Conservation (phyloP, 2,797 vertebrate genomes). For the Acanthurus tractus region DNA sequence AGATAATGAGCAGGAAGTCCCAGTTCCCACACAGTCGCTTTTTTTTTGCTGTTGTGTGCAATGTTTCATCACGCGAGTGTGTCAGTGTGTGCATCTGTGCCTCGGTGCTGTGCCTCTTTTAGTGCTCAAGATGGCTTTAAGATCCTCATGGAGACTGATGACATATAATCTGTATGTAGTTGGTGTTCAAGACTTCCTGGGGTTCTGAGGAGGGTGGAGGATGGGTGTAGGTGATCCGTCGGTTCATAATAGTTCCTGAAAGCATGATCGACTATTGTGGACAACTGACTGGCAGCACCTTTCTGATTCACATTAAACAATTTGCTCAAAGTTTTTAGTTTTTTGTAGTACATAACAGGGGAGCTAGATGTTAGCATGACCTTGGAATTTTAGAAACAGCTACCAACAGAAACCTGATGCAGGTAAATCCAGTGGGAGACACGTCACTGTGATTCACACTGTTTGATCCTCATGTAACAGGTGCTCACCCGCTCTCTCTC, state of each 20-base stretch:
- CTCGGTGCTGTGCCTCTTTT: conserved; percentile 33
- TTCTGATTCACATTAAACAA: too few relatives aligned
- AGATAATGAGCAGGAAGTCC: not conserved
- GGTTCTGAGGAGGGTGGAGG: not conserved
- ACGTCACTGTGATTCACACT: not conserved
- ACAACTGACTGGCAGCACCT: too few relatives aligned
- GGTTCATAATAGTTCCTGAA: not conserved
- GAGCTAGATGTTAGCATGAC: not conserved
- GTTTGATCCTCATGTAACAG: conserved; percentile 24
- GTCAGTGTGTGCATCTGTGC: conserved; percentile 11
- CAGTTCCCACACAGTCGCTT: too few relatives aligned
- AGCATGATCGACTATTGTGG: too few relatives aligned
- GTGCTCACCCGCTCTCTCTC: not conserved
- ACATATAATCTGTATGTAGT: conserved; percentile 51
- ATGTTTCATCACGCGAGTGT: too few relatives aligned
- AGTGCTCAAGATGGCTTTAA: conserved; percentile 58
- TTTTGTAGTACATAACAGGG: too few relatives aligned
- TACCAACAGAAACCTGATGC: not conserved
- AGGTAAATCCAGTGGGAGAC: too few relatives aligned
- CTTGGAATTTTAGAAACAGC: not conserved
- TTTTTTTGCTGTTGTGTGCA: too few relatives aligned
- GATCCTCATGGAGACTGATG: conserved; percentile 74
- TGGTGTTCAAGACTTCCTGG: not conserved
- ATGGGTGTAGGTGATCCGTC: not conserved
- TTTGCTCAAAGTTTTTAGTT: too few relatives aligned